These are phyloP conservation scores for Drosophila ficusphila DNA, from an alignment of 1,140 invertebrate genomes.

Conservation along the genomic window DNA sequence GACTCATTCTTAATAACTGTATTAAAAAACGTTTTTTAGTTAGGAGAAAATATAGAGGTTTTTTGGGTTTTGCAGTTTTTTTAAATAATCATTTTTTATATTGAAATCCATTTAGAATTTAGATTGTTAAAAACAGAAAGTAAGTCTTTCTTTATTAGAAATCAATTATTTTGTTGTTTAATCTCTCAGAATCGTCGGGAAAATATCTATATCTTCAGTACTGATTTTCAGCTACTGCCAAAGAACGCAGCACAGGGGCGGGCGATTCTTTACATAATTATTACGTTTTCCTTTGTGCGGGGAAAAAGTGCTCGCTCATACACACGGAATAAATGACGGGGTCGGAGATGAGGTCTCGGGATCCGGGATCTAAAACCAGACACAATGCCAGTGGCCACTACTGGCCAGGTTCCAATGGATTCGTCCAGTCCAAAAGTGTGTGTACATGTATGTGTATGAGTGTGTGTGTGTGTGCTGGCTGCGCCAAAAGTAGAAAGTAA, in stretches of 20 bases:
- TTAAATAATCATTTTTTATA: too few species aligned
- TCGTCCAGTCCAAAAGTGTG: slow-evolving; percentile 11
- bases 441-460: too few species aligned
- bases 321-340: slow-evolving; percentile 48
- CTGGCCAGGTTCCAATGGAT: slow-evolving; percentile 1
- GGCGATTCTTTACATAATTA: slow-evolving; percentile 76
- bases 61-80: too few species aligned
- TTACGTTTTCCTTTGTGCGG: slow-evolving; percentile 59
- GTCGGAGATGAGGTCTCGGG: not conserved
- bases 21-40: too few species aligned
- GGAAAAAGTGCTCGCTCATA: slow-evolving; percentile 71
- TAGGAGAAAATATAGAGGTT: too few species aligned
- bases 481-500: slow-evolving; percentile 72
- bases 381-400: slow-evolving; percentile 37
- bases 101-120: too few species aligned
- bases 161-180: too few species aligned
- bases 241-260: slow-evolving; percentile 13
- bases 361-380: slow-evolving; percentile 6
- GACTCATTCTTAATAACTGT: too few species aligned
- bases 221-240: slow-evolving; percentile 52
- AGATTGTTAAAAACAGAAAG: too few species aligned
- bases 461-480: too few species aligned
- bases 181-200: not conserved
- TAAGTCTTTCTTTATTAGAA: too few species aligned
- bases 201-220: slow-evolving; percentile 12